Conservation (phyloP, 2,113 vertebrate species). For the pig (Sus scrofa) region DNA sequence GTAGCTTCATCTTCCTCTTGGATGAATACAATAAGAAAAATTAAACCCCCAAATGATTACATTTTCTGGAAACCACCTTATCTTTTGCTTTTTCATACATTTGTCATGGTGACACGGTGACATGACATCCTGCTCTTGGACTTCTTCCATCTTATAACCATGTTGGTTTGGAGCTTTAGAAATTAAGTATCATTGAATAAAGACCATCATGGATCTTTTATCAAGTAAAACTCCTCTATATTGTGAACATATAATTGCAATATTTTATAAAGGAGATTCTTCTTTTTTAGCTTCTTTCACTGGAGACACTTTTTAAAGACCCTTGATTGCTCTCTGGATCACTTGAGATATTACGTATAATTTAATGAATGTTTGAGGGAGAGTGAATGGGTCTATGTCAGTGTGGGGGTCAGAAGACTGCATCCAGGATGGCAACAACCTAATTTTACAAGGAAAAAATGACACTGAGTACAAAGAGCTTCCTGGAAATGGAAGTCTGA, state of each 20-base stretch:
- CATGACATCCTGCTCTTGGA: neutral
- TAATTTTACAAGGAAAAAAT: neutral
- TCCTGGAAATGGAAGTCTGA: neutral
- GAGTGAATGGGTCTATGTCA: neutral
- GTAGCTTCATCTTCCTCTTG: neutral
- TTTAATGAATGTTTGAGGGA: neutral
- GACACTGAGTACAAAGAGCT: neutral
- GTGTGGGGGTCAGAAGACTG: neutral
- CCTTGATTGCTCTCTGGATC: neutral
- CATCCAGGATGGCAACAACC: neutral
- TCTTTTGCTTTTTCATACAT: neutral
- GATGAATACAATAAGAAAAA: neutral
- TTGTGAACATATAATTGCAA: neutral
- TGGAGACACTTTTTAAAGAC: neutral
- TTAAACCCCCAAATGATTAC: neutral
- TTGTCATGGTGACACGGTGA: neutral
- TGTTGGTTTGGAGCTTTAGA: neutral
- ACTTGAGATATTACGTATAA: conserved; percentile 4
- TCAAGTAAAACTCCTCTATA: conserved; percentile 19
- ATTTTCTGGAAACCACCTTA: neutral
- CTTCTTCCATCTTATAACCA: neutral
- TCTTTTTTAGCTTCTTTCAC: neutral
- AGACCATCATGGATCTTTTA: neutral
- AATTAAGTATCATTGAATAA: conserved; percentile 26
- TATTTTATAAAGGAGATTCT: neutral